Conservation (phyloP, 2,113 vertebrate genomes). For the Thryonomys swinderianus region DNA sequence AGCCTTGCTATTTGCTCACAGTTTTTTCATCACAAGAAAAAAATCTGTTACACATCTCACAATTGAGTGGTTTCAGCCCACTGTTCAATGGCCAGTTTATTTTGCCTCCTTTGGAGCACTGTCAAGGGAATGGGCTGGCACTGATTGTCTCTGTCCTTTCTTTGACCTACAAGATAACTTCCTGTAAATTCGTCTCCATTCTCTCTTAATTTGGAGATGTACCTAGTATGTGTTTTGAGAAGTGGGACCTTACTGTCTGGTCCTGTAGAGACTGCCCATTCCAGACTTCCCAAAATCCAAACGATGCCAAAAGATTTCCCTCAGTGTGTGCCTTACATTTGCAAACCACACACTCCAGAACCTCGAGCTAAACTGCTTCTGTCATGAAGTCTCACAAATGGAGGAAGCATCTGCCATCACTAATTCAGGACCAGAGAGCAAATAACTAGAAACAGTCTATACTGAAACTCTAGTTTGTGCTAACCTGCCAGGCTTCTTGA, state of each 20-base stretch:
- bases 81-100: neutral
- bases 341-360: neutral
- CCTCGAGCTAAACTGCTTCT: no score
- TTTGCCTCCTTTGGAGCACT: neutral
- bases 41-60: neutral
- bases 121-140: neutral
- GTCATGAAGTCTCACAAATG: no score
- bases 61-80: neutral
- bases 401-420: neutral
- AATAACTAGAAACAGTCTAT: neutral
- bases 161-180: neutral
- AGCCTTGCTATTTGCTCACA: neutral
- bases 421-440: neutral
- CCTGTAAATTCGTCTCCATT: neutral
- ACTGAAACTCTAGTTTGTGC: neutral
- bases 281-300: neutral
- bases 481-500: neutral
- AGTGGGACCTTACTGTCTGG: neutral
- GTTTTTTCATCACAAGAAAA: neutral
- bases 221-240: neutral
- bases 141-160: neutral
- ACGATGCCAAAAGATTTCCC: neutral
- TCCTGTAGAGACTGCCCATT: neutral
- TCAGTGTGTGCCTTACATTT: neutral
- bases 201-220: neutral